Evolutionary conservation across 2,113 vertebrate genomes (phyloP), one percentile per base, ranked within the genome.

Genomic region (Alces alces): DNA sequence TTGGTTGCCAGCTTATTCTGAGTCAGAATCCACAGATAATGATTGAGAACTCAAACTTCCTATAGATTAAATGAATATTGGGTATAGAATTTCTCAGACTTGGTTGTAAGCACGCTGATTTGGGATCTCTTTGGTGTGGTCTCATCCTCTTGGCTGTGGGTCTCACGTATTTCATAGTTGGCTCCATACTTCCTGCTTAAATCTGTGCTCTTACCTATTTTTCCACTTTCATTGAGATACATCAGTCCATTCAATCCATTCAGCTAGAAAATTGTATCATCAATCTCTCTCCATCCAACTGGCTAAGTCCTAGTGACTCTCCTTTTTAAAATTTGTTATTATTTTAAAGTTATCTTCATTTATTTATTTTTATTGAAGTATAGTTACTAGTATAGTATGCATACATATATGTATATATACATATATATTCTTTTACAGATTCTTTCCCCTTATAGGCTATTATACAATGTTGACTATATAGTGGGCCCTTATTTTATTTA

Each of bases 141-240:
- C 54, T 91, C 54, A 66, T 89, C 79, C 66, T 61, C 57, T 95
- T 87, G 92, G 57, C 36, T 86, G 70, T 57, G 45, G 28, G 83
- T 86, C 78, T 96, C 87, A 78, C 47, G 45, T 85, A 47, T 86
- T 93, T 95, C 87, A 79, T 95, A 95, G 95, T 30, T 95, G 93
- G 23, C 78, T 86, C 43, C 33, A 95, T 91, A 91, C 55, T 61
- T 96, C 92, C 95, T 89, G 58, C 96, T 95, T 76, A 84, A 92
- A 91, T 98, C 95, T 97, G 91, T 95, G 97, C 85, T 60, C 55
- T 93, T 64, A 55, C 45, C 52, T 66, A 21, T 76, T 50, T 89
- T 95, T 86, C 36, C 28, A 57, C 89, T 83, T 94, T 97, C 96
- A 84, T 52, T 93, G 86, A 96, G 92, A 61, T 57, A 82, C 43